phyloP scores from a whole-genome alignment of 2,113 vertebrate species.

The rat (Rattus norvegicus) region DNA sequence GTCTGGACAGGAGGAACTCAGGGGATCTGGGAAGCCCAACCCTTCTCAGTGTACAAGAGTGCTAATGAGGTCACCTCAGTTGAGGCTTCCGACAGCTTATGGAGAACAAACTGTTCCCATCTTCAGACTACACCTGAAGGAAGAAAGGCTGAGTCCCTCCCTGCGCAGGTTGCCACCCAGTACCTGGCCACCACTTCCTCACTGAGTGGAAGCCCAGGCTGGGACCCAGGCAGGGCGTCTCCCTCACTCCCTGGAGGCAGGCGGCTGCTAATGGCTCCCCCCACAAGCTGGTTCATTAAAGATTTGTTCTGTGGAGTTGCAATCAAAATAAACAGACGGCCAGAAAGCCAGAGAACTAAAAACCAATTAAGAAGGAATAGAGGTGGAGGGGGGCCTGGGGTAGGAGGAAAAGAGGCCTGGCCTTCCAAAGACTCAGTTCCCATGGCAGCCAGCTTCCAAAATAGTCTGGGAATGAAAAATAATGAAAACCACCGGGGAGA shows the following conservation, averaged over 20 bases:
- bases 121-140: slow-evolving; percentile 44
- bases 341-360: slow-evolving; percentile 75
- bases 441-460: slow-evolving; percentile 74
- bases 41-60: neutral
- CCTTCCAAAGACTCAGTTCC: slow-evolving; percentile 70
- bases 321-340: slow-evolving; percentile 85
- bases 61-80: neutral
- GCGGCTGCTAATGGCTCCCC: slow-evolving; percentile 84
- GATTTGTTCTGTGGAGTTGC: slow-evolving; percentile 83
- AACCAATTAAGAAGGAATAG: slow-evolving; percentile 77
- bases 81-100: neutral
- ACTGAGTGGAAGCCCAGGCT: neutral
- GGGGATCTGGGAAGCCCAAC: neutral
- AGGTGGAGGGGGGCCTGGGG: slow-evolving; percentile 22
- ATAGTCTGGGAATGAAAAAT: slow-evolving; percentile 70
- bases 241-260: slow-evolving; percentile 78
- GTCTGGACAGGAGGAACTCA: neutral
- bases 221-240: slow-evolving; percentile 72
- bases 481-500: slow-evolving; percentile 57
- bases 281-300: slow-evolving; percentile 84
- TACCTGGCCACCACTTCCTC: neutral
- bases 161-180: accelerated
- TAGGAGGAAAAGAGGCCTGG: slow-evolving; percentile 34
- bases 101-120: slow-evolving; percentile 32
- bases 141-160: neutral